Evolutionary conservation across 2,888 invertebrate species (phyloP).

Genomic region (Chymomyza procnemis): DNA sequence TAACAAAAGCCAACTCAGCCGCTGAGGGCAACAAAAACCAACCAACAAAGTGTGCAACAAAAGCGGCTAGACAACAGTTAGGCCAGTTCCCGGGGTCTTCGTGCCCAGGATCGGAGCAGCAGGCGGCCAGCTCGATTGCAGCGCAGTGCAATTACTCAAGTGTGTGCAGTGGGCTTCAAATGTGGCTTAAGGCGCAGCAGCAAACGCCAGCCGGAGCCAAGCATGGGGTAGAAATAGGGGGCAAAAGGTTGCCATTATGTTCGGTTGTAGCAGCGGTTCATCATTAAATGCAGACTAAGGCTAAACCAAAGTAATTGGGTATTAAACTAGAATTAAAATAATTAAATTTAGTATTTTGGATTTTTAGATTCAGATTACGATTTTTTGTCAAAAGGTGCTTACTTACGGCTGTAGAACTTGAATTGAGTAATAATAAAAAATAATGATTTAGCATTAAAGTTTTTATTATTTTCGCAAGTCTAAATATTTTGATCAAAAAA

Average conservation of each 20-base stretch:
- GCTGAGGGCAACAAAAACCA: constrained; percentile 14
- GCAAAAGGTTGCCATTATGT: background rate
- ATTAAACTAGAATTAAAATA: background rate
- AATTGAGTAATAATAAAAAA: too few species aligned
- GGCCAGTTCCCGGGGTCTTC: background rate
- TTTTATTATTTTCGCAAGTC: too few species aligned
- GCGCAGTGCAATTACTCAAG: constrained; percentile 65
- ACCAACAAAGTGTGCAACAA: constrained; percentile 46
- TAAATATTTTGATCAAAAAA: too few species aligned
- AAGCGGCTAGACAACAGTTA: constrained; percentile 13
- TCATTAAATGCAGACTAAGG: background rate
- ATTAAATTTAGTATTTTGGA: background rate
- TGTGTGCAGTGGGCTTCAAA: constrained; percentile 47
- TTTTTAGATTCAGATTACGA: too few species aligned
- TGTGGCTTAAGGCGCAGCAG: constrained; percentile 54
- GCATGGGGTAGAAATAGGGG: background rate
- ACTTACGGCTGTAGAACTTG: too few species aligned
- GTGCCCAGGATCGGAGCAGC: background rate
- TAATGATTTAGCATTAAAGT: too few species aligned
- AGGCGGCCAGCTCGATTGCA: constrained; percentile 36
- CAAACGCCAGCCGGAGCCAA: constrained; percentile 11
- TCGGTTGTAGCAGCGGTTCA: background rate
- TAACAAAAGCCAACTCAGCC: constrained; percentile 54
- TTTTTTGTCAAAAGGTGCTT: too few species aligned
- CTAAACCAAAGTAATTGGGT: background rate